These are phyloP conservation scores for Aegotheles bennettii DNA, from an alignment of 2,113 vertebrate genomes.

Conservation along the genomic window DNA sequence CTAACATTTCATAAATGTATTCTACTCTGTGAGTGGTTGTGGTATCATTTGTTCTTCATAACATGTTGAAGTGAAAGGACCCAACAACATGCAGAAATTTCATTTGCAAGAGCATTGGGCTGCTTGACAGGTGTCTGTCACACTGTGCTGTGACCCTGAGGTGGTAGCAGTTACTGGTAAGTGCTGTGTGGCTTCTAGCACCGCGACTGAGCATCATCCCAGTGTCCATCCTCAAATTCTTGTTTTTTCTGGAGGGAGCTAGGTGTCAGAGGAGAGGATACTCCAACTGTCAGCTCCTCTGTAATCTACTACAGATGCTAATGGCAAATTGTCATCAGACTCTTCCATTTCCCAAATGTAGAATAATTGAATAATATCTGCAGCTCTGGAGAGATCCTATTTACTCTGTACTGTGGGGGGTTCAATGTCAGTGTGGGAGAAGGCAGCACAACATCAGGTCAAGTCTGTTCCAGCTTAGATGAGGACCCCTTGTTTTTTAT, in stretches of 20 bases:
- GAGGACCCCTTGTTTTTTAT: background rate
- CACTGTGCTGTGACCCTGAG: background rate
- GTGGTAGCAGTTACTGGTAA: background rate
- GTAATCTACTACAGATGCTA: background rate
- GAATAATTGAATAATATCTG: background rate
- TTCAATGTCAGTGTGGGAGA: background rate
- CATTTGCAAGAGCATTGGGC: background rate
- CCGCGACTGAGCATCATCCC: too few species aligned
- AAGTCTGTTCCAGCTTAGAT: background rate
- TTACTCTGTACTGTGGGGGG: background rate
- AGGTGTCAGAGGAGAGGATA: background rate
- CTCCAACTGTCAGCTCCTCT: background rate
- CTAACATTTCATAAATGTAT: background rate
- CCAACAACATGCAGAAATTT: background rate
- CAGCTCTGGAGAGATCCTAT: background rate
- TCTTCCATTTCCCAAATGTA: background rate
- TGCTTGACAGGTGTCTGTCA: background rate
- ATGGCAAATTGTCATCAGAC: background rate
- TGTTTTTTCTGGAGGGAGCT: background rate
- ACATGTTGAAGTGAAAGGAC: background rate
- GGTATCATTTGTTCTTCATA: background rate
- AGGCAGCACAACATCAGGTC: background rate
- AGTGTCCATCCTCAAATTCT: background rate
- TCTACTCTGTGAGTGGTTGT: accelerated
- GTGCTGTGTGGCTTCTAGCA: background rate